A percentile compares a stretch with the other conserved stretches of the same genome.
Conservation (phyloP, 2,797 vertebrate species). For the Triplophysa bombifrons region DNA sequence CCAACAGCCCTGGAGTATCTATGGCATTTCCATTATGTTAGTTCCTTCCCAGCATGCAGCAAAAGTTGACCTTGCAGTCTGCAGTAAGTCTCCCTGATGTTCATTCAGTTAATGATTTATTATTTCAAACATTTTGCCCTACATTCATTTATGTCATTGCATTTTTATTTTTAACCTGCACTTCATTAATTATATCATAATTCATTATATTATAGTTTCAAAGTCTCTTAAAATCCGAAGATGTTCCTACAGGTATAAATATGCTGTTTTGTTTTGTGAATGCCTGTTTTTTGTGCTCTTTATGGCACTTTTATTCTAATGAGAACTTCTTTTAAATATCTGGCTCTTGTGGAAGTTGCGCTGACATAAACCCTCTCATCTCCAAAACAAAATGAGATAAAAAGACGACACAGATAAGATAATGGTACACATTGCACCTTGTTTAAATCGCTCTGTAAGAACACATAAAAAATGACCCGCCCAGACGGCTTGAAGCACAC, state of each 20-base stretch:
- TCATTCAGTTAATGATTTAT: background rate
- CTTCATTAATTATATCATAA: background rate
- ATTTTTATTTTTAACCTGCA: background rate
- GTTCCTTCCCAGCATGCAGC: too few relatives aligned
- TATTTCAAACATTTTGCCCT: background rate
- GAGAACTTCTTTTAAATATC: constrained; percentile 3
- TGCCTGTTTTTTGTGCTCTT: background rate
- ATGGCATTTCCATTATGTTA: too few relatives aligned
- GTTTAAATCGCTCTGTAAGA: constrained; percentile 29
- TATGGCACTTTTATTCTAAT: constrained; percentile 14
- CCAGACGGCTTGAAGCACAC: constrained; percentile 8
- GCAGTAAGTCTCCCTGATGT: too few relatives aligned
- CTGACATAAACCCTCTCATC: background rate
- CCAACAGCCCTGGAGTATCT: background rate
- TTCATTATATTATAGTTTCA: background rate
- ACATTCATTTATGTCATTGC: background rate
- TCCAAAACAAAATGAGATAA: constrained; percentile 24
- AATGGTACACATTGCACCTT: constrained; percentile 21
- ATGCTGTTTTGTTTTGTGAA: background rate
- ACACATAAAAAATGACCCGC: constrained; percentile 33
- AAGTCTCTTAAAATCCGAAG: background rate
- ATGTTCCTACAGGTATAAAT: background rate
- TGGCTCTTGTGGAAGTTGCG: background rate
- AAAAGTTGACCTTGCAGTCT: too few relatives aligned
- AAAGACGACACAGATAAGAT: constrained; percentile 20